Percentiles rank a stretch among this genome's conserved stretches.
phyloP scores from a whole-genome alignment of 1,140 invertebrate genomes.

The Drosophila sp. region DNA sequence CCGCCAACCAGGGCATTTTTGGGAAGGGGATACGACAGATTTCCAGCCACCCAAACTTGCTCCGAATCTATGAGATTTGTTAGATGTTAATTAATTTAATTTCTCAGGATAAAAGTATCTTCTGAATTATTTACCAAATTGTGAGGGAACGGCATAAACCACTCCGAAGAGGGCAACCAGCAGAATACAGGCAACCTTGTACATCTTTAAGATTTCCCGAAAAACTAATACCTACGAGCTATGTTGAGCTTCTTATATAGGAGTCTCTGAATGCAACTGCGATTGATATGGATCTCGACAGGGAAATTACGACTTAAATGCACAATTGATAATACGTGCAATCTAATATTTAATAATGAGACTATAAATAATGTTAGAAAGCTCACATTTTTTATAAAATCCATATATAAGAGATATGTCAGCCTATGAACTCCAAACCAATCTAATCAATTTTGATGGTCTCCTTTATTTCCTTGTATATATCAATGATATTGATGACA shows the following conservation, averaged over 20 bases:
- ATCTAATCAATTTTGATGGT: neutral
- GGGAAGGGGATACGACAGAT: conserved; percentile 47
- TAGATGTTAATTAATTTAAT: no score
- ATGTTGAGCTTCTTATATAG: neutral
- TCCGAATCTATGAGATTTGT: conserved; percentile 26
- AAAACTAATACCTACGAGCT: conserved; percentile 3
- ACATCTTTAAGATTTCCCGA: conserved; percentile 14
- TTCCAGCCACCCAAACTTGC: conserved; percentile 46
- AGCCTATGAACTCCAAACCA: no score
- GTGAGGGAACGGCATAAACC: neutral
- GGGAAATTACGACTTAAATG: conserved; percentile 32
- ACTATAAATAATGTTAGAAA: no score
- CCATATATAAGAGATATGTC: no score
- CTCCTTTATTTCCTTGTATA: neutral
- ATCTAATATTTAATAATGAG: no score
- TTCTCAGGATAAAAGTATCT: neutral
- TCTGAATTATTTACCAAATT: neutral
- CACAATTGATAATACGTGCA: neutral
- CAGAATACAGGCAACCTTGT: conserved; percentile 7
- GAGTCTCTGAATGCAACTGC: neutral
- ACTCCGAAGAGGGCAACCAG: conserved; percentile 2
- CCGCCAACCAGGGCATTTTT: conserved; percentile 42
- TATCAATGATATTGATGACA: conserved; percentile 9
- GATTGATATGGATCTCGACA: neutral
- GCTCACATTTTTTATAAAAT: no score